Conservation (phyloP, 1,140 invertebrate species). For the Lanistes nyassanus region DNA sequence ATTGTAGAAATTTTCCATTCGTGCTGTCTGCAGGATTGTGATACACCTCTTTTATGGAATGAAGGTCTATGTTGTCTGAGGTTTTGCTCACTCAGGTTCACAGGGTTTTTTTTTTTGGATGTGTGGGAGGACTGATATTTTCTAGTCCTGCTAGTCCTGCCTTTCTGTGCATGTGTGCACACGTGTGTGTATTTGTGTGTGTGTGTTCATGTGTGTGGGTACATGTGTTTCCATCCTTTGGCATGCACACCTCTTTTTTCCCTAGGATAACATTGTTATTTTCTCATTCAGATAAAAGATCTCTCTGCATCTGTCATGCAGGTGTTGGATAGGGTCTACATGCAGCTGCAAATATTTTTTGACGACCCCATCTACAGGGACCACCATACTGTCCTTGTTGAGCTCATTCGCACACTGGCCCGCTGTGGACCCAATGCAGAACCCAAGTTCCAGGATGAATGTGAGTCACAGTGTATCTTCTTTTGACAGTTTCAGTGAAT, state of each 20-base stretch:
- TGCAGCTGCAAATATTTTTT: constrained; percentile 78
- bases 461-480: constrained; percentile 59
- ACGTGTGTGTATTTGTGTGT: no score
- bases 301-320: constrained; percentile 47
- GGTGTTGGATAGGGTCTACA: constrained; percentile 77
- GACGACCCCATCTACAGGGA: constrained; percentile 70
- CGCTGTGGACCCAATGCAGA: constrained; percentile 67
- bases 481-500: no score
- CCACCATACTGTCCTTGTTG: constrained; percentile 64
- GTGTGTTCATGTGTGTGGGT: constrained; percentile 13
- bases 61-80: no score
- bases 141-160: neutral
- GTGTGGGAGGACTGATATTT: constrained; percentile 11
- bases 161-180: constrained; percentile 12
- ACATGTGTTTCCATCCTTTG: neutral
- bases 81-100: no score
- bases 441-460: constrained; percentile 68
- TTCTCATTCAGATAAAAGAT: no score
- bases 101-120: constrained; percentile 6
- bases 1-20: neutral
- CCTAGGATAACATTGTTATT: no score
- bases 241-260: neutral
- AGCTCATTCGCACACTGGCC: constrained; percentile 67
- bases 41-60: no score
- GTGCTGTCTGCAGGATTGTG: no score